These are phyloP conservation scores for Aquatica leii DNA, from an alignment of 2,888 invertebrate species.

Conservation along the genomic window DNA sequence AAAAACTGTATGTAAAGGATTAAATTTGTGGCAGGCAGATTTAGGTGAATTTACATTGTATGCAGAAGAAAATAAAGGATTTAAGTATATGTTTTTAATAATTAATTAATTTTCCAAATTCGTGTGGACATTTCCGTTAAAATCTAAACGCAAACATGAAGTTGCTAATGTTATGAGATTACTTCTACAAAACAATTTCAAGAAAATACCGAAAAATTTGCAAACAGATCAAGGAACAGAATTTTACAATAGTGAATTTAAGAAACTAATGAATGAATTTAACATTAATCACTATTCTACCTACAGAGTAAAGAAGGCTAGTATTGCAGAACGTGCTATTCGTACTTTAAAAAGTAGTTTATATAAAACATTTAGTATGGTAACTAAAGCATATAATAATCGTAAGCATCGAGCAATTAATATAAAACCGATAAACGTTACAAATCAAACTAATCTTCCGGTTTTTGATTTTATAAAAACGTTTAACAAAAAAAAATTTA, in stretches of 20 bases:
- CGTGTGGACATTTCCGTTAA: constrained; percentile 48
- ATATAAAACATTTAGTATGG: constrained; percentile 40
- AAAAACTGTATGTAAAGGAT: constrained; percentile 16
- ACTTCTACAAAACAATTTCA: constrained; percentile 24
- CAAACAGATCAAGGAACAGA: constrained; percentile 16
- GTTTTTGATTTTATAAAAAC: neutral
- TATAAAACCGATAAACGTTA: constrained; percentile 22
- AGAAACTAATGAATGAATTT: constrained; percentile 40
- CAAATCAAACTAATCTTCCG: constrained; percentile 31
- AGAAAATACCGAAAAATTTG: constrained; percentile 36
- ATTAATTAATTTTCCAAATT: constrained; percentile 44
- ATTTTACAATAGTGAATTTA: constrained; percentile 41
- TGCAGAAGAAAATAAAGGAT: constrained; percentile 48
- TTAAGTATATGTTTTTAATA: constrained; percentile 49
- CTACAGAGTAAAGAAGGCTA: constrained; percentile 15
- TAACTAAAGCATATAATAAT: no score
- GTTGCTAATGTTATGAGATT: constrained; percentile 43
- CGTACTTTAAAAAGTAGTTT: constrained; percentile 9
- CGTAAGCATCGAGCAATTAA: neutral
- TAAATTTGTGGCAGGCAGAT: constrained; percentile 56
- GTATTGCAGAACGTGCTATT: neutral
- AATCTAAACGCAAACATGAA: constrained; percentile 47
- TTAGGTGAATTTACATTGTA: constrained; percentile 52
- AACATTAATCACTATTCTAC: constrained; percentile 36
- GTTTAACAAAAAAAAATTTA: neutral